phyloP scores from a whole-genome alignment of 2,113 vertebrate genomes.

The Fulica atra region DNA sequence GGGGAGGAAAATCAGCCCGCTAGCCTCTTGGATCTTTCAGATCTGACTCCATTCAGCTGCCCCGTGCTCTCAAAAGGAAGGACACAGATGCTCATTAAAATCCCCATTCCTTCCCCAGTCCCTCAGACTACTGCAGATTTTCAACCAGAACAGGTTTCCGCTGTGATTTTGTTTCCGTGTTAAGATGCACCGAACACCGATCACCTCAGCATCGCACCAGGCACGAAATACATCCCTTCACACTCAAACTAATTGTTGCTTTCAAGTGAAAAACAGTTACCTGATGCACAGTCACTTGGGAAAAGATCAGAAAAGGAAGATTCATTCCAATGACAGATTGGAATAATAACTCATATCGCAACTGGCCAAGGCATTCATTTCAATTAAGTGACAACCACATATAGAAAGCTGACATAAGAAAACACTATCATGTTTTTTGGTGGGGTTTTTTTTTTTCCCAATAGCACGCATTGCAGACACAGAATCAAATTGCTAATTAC shows the following conservation, averaged over 20 bases:
- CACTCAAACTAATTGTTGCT: background rate
- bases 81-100: background rate
- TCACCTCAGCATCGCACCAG: background rate
- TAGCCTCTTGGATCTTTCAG: background rate
- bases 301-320: constrained; percentile 3
- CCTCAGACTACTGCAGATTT: background rate
- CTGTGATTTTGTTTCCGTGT: background rate
- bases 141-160: background rate
- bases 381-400: background rate
- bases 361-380: constrained; percentile 13
- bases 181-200: background rate
- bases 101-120: background rate
- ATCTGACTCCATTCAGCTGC: background rate
- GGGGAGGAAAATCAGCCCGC: background rate
- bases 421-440: background rate
- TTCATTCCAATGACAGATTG: background rate
- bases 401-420: background rate
- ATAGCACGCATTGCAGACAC: background rate
- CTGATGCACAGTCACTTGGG: background rate
- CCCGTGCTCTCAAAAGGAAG: background rate
- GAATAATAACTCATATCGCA: background rate
- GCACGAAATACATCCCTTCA: background rate
- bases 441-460: background rate
- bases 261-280: constrained; percentile 21
- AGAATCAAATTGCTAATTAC: constrained; percentile 24